Percentiles rank a stretch among this genome's conserved stretches.
Evolutionary conservation across 2,888 invertebrate species (phyloP).

Genomic region (Phengaris arion): DNA sequence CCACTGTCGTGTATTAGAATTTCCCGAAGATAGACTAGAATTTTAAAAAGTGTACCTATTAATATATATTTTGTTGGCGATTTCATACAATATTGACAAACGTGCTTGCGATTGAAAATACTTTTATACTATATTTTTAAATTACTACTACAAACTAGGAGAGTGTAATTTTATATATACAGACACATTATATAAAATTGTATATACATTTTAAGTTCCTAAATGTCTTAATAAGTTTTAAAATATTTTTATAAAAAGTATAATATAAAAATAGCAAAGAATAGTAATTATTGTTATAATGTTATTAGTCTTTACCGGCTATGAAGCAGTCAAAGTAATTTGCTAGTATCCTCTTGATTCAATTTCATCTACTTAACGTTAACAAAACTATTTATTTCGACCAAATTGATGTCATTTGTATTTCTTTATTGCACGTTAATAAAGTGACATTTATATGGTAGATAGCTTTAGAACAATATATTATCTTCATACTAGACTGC

Average conservation of each 20-base stretch:
- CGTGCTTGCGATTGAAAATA: background rate
- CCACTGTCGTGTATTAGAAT: too few relatives aligned
- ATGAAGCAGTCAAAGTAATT: too few relatives aligned
- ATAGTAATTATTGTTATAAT: too few relatives aligned
- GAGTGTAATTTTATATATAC: slow-evolving; percentile 2
- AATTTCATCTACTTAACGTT: too few relatives aligned
- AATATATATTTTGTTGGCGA: background rate
- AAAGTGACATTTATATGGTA: background rate
- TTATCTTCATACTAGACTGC: too few relatives aligned
- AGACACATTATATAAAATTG: background rate
- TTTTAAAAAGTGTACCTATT: too few relatives aligned
- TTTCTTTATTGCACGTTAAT: background rate
- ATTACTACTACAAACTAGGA: background rate
- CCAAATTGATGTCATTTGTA: background rate
- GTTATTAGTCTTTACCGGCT: too few relatives aligned
- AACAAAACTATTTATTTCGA: too few relatives aligned
- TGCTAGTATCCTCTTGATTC: too few relatives aligned
- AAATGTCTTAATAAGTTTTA: slow-evolving; percentile 5
- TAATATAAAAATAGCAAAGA: too few relatives aligned
- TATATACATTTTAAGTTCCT: slow-evolving; percentile 19
- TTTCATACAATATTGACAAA: background rate
- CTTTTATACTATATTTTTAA: background rate
- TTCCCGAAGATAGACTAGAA: too few relatives aligned
- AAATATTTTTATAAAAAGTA: background rate
- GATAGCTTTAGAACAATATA: too few relatives aligned